A percentile compares a stretch with the other conserved stretches of the same genome.
Evolutionary conservation across 2,113 vertebrate species (phyloP).

Genomic region (Sinosuthora webbiana): DNA sequence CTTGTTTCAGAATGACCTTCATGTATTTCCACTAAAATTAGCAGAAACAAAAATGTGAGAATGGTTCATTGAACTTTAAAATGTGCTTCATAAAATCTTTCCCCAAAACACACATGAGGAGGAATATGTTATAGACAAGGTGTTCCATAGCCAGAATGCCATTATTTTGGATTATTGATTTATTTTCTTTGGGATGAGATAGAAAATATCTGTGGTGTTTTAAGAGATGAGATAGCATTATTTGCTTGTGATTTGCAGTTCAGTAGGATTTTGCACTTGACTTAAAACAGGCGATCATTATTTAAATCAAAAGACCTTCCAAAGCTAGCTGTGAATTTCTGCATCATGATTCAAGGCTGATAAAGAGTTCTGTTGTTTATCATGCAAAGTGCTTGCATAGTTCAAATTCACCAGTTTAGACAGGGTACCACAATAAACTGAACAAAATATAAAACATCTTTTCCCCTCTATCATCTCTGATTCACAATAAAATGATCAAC

Average conservation of each 20-base stretch:
- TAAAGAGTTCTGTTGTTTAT: constrained; percentile 6
- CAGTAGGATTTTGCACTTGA: neutral
- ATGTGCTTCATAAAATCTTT: neutral
- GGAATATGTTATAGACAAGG: neutral
- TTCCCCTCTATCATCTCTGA: neutral
- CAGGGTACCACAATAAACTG: neutral
- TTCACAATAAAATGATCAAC: constrained; percentile 6
- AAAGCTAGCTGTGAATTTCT: constrained; percentile 9
- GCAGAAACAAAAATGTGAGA: neutral
- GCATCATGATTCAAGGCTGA: constrained; percentile 4
- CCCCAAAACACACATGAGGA: neutral
- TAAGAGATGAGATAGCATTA: neutral
- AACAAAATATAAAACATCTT: constrained; percentile 17
- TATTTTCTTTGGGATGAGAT: neutral
- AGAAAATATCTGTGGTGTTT: neutral
- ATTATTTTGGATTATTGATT: neutral
- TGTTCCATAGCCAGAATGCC: neutral
- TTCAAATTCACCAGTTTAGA: constrained; percentile 26
- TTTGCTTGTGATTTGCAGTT: constrained; percentile 10
- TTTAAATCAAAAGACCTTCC: neutral
- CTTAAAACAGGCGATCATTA: neutral
- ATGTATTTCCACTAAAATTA: constrained; percentile 11
- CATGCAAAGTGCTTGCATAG: neutral
- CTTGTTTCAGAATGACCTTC: neutral
- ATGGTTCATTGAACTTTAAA: constrained; percentile 9